Percentiles rank a stretch among this genome's conserved stretches.
These are phyloP conservation scores for Remorina albescens DNA, from an alignment of 2,797 vertebrate species.

Conservation along the genomic window DNA sequence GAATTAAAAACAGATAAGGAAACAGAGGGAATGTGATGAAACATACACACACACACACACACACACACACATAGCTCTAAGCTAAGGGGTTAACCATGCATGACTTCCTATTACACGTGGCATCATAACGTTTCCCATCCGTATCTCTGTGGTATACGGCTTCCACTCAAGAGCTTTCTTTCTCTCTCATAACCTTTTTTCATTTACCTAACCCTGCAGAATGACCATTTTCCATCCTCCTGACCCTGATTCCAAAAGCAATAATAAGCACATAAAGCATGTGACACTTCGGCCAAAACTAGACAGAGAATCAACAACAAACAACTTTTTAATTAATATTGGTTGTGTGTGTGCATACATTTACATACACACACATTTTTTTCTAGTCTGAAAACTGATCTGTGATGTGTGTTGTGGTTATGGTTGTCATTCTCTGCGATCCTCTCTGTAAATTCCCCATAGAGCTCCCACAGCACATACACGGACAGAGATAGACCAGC, in stretches of 20 bases:
- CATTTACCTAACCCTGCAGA: slow-evolving; percentile 71
- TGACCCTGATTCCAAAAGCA: slow-evolving; percentile 56
- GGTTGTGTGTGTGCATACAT: slow-evolving; percentile 37
- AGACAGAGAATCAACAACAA: slow-evolving; percentile 61
- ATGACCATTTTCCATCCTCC: slow-evolving; percentile 54
- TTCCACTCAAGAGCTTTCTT: slow-evolving; percentile 30
- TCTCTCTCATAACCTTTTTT: slow-evolving; percentile 67
- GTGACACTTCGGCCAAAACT: slow-evolving; percentile 49
- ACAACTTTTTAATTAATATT: slow-evolving; percentile 76
- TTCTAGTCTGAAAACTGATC: slow-evolving; percentile 61
- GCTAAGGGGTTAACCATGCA: slow-evolving; percentile 43
- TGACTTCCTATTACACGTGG: slow-evolving; percentile 31
- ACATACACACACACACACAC: slow-evolving; percentile 12
- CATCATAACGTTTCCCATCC: slow-evolving; percentile 53
- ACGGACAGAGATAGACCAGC: slow-evolving; percentile 54
- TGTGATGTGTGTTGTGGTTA: slow-evolving; percentile 73
- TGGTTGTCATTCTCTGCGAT: slow-evolving; percentile 67
- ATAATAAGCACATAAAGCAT: slow-evolving; percentile 48
- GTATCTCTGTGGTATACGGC: slow-evolving; percentile 35
- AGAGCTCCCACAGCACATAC: slow-evolving; percentile 53
- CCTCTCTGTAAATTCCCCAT: slow-evolving; percentile 57
- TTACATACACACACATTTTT: slow-evolving; percentile 47
- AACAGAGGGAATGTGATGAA: slow-evolving; percentile 17
- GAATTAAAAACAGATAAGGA: slow-evolving; percentile 64
- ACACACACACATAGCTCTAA: slow-evolving; percentile 7